phyloP scores from a whole-genome alignment of 2,113 vertebrate genomes.

The Zootoca vivipara region DNA sequence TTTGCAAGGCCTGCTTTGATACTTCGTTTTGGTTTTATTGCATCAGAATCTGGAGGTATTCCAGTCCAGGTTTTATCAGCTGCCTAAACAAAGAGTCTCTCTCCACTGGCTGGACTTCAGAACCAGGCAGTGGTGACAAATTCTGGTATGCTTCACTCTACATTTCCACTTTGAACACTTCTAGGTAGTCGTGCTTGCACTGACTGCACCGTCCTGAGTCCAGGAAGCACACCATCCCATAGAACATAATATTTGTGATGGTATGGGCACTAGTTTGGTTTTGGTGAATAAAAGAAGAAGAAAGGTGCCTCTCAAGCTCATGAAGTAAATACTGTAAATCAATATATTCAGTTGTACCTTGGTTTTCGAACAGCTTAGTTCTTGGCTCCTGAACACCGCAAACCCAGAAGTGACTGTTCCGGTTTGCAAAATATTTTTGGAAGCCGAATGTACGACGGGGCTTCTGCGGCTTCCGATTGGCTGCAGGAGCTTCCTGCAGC shows the following conservation, averaged over 20 bases:
- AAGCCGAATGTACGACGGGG: too few species aligned
- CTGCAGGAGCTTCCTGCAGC: too few species aligned
- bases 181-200: background rate
- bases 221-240: background rate
- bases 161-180: background rate
- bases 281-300: background rate
- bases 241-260: background rate
- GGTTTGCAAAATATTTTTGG: too few species aligned
- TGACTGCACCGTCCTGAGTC: background rate
- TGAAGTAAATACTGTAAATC: too few species aligned
- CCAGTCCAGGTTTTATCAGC: background rate
- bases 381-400: too few species aligned
- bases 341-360: too few species aligned
- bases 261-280: background rate
- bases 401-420: too few species aligned
- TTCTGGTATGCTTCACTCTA: background rate
- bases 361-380: too few species aligned
- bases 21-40: background rate
- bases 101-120: too few species aligned
- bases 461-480: too few species aligned
- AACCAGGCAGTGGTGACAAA: background rate
- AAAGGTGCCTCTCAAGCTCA: background rate
- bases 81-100: background rate
- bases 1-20: background rate
- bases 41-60: background rate